Conservation (phyloP, 2,113 vertebrate genomes). For the Pteruthius melanotis region DNA sequence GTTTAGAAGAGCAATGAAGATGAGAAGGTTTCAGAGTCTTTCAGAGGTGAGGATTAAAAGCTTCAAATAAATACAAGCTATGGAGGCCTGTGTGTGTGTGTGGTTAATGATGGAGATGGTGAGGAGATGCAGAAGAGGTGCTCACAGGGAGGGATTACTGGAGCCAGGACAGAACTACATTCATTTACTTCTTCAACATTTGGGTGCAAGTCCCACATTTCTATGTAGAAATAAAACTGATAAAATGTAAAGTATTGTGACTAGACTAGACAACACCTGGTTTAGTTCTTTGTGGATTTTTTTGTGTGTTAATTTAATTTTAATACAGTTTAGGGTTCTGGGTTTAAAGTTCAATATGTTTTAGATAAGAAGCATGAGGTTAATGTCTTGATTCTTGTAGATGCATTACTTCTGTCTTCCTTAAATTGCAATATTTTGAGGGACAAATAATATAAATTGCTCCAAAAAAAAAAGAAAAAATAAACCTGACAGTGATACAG, state of each 20-base stretch:
- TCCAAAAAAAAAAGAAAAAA: neutral
- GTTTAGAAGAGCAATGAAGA: neutral
- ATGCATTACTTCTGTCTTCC: neutral
- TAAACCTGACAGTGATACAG: neutral
- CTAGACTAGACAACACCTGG: neutral
- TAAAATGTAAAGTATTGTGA: neutral
- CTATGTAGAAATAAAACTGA: neutral
- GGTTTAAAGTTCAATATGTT: neutral
- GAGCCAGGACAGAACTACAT: neutral
- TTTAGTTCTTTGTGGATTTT: neutral
- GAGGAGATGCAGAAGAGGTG: neutral
- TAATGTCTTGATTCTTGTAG: neutral
- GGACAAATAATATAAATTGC: neutral
- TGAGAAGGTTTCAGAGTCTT: neutral
- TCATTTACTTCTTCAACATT: neutral
- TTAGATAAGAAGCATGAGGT: neutral
- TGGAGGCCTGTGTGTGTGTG: fast-evolving
- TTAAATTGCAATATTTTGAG: neutral
- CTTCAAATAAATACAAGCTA: neutral
- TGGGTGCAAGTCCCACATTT: neutral
- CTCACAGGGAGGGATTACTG: neutral
- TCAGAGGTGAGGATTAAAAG: neutral
- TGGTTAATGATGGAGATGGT: fast-evolving
- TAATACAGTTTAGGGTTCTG: neutral
- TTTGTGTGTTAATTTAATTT: neutral